Evolutionary conservation across 2,113 vertebrate species (phyloP).

Genomic region (Chaetops frenatus): DNA sequence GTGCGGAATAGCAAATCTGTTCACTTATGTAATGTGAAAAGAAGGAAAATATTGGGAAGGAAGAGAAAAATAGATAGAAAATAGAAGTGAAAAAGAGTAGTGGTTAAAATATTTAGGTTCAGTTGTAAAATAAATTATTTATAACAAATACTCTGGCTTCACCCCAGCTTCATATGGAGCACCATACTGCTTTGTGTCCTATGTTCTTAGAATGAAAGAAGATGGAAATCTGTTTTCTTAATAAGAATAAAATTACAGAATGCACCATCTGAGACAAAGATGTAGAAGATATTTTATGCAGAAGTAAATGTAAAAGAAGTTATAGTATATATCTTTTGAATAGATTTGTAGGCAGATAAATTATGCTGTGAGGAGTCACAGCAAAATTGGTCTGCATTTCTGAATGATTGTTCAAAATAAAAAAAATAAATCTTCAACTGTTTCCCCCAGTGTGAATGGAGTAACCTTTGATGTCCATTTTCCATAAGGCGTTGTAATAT

Average conservation of each 20-base stretch:
- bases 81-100: neutral
- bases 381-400: neutral
- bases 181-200: neutral
- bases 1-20: neutral
- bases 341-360: neutral
- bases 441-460: neutral
- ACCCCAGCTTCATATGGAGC: neutral
- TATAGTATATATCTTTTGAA: neutral
- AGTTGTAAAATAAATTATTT: neutral
- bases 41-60: neutral
- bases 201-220: neutral
- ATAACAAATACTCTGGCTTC: neutral
- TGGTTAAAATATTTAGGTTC: neutral
- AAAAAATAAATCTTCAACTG: neutral
- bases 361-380: neutral
- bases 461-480: neutral
- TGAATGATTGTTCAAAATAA: neutral
- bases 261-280: neutral
- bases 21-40: neutral
- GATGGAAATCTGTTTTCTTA: neutral
- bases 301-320: neutral
- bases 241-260: neutral
- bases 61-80: neutral
- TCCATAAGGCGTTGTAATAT: neutral
- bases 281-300: neutral